Percentiles rank a stretch among this genome's conserved stretches.
Evolutionary conservation across 1,140 invertebrate species (phyloP).

Genomic region (Lepidurus packardi): DNA sequence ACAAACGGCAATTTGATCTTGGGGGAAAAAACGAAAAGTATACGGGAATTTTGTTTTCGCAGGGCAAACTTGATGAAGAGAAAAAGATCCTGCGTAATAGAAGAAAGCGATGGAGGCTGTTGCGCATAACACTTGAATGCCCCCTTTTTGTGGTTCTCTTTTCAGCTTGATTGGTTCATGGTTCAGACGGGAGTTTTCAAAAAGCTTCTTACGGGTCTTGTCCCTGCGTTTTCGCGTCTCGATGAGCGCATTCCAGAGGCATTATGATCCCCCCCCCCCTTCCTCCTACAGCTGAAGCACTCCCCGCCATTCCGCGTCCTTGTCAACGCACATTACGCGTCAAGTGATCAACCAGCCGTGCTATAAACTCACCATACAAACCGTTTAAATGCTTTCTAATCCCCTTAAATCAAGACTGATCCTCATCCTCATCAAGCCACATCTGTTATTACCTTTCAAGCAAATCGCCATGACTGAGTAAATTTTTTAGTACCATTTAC

Average conservation of each 20-base stretch:
- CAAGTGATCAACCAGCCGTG: constrained; percentile 5
- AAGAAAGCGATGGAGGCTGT: constrained; percentile 7
- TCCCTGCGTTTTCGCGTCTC: neutral
- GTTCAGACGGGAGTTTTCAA: constrained; percentile 1
- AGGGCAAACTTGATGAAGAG: neutral
- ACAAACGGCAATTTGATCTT: neutral
- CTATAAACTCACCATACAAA: neutral
- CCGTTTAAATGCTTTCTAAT: neutral
- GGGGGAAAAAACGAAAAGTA: neutral
- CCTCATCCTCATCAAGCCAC: neutral
- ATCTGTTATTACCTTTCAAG: too few species aligned
- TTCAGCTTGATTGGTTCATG: constrained; percentile 15
- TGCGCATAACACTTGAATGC: neutral
- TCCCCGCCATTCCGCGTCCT: neutral
- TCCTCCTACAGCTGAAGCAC: neutral
- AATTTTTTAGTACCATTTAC: too few species aligned
- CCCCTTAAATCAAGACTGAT: neutral
- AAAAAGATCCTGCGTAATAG: neutral
- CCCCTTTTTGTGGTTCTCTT: neutral
- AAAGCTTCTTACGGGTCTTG: constrained; percentile 15
- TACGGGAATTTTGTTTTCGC: neutral
- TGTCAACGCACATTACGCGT: neutral
- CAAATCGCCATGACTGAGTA: too few species aligned
- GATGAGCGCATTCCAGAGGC: constrained; percentile 13
- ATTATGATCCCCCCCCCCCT: neutral